phyloP scores from a whole-genome alignment of 2,888 invertebrate species.

The Cephus spinipes region DNA sequence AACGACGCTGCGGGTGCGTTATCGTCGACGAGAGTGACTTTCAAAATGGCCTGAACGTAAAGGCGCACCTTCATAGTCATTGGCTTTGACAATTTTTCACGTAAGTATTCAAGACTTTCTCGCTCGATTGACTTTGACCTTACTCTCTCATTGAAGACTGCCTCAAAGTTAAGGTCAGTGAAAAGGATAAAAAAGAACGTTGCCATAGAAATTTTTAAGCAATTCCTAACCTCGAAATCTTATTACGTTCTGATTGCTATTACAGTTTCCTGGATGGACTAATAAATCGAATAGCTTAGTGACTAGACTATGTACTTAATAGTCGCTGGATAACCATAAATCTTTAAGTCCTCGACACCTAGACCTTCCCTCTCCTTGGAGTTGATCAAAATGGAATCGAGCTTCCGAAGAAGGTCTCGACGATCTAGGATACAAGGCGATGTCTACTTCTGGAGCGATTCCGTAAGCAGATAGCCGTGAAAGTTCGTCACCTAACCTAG shows the following conservation, averaged over 20 bases:
- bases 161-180: neutral
- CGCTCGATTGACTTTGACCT: neutral
- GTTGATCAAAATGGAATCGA: neutral
- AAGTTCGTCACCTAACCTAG: slow-evolving; percentile 43
- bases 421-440: neutral
- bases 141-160: neutral
- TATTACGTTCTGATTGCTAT: neutral
- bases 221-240: neutral
- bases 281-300: neutral
- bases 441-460: slow-evolving; percentile 28
- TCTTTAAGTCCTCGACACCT: neutral
- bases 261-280: neutral
- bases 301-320: neutral
- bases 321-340: neutral
- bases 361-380: neutral
- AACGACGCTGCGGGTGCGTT: neutral
- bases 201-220: neutral
- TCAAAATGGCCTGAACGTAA: neutral
- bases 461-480: slow-evolving; percentile 38
- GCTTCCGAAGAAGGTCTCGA: neutral
- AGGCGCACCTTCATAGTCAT: neutral
- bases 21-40: neutral
- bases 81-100: neutral
- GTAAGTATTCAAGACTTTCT: neutral
- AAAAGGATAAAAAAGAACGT: neutral